Evolutionary conservation across 2,888 invertebrate species (phyloP).

Genomic region (Acrocera orbiculus): DNA sequence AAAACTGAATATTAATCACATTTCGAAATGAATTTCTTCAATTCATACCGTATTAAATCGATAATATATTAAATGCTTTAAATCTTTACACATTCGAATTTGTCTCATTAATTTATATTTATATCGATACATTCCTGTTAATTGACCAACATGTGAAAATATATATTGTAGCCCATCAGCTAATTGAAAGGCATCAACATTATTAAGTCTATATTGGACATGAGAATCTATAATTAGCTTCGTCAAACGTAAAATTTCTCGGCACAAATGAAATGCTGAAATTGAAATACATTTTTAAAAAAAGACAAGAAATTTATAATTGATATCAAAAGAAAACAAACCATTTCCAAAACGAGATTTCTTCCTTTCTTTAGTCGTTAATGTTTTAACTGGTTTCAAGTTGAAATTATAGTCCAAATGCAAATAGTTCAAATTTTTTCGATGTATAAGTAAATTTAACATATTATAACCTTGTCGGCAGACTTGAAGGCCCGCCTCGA

Average conservation of each 20-base stretch:
- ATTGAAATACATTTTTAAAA: slow-evolving; percentile 10
- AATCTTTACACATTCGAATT: slow-evolving; percentile 99
- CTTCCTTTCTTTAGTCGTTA: slow-evolving; percentile 98
- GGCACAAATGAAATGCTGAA: slow-evolving; percentile 92
- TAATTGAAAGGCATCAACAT: slow-evolving; percentile 97
- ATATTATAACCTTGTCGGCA: slow-evolving; percentile 99
- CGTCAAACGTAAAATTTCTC: slow-evolving; percentile 95
- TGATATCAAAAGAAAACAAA: slow-evolving; percentile 25
- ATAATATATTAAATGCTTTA: slow-evolving; percentile 98
- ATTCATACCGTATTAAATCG: slow-evolving; percentile 82
- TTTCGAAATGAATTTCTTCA: neutral
- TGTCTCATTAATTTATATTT: slow-evolving; percentile 98
- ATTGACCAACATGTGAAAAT: slow-evolving; percentile 97
- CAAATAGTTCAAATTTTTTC: slow-evolving; percentile 97
- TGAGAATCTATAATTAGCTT: slow-evolving; percentile 98
- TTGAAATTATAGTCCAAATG: slow-evolving; percentile 99
- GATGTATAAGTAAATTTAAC: slow-evolving; percentile 95
- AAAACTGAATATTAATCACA: slow-evolving; percentile 4
- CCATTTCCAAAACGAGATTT: slow-evolving; percentile 94
- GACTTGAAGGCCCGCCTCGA: slow-evolving; percentile 95
- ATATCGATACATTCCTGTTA: slow-evolving; percentile 99
- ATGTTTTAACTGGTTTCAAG: slow-evolving; percentile 96
- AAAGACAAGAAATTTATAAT: neutral
- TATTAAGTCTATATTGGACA: slow-evolving; percentile 97
- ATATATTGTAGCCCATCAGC: slow-evolving; percentile 98